A percentile compares a stretch with the other conserved stretches of the same genome.
Evolutionary conservation across 2,797 vertebrate genomes (phyloP).

Genomic region (Enoplosus armatus): DNA sequence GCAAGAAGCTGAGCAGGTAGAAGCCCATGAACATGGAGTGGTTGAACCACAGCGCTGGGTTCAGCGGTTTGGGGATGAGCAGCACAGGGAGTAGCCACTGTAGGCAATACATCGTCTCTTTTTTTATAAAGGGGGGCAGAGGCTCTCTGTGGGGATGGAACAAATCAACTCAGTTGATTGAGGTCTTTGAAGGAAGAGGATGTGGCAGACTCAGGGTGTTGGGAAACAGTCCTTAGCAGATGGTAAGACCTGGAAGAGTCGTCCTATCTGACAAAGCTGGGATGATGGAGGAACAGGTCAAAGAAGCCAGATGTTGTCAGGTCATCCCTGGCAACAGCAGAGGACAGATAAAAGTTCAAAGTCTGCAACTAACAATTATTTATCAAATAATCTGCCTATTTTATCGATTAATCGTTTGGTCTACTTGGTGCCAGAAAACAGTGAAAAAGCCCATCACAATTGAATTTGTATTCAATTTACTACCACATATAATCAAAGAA

Average conservation of each 20-base stretch:
- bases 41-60: slow-evolving; percentile 99
- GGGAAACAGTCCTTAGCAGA: neutral
- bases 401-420: too few relatives aligned
- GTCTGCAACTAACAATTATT: neutral
- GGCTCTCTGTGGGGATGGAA: neutral
- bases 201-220: neutral
- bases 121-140: neutral
- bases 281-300: slow-evolving; percentile 49
- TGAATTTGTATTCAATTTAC: neutral
- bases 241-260: neutral
- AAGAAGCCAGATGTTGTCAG: slow-evolving; percentile 59
- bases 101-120: slow-evolving; percentile 94
- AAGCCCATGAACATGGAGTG: slow-evolving; percentile 99
- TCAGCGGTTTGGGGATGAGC: slow-evolving; percentile 98
- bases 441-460: neutral
- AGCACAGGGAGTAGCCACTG: slow-evolving; percentile 99
- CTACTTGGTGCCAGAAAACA: neutral
- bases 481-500: neutral
- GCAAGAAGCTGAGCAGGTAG: slow-evolving; percentile 98
- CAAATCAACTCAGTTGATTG: neutral
- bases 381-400: neutral
- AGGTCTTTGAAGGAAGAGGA: neutral
- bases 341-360: neutral
- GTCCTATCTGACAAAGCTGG: slow-evolving; percentile 52
- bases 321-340: slow-evolving; percentile 64